Evolutionary conservation across 2,113 vertebrate genomes (phyloP).

Genomic region (Vimba vimba): DNA sequence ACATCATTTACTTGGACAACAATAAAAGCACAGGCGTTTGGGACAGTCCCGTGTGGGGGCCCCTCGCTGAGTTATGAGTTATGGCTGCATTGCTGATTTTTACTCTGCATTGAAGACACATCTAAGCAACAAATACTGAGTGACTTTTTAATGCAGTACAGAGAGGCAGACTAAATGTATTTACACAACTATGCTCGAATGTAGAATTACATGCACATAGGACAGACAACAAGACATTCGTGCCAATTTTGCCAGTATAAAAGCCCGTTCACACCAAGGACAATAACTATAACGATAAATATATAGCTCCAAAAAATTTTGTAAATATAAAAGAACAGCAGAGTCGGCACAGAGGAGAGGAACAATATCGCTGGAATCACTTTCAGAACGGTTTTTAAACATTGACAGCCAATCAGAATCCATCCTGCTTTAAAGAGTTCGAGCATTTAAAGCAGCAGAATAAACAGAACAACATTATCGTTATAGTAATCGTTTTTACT

Average conservation of each 20-base stretch:
- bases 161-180: not conserved
- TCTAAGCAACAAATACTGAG: not conserved
- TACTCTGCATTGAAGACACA: slow-evolving; percentile 3
- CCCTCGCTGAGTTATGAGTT: not conserved
- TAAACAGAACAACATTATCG: not conserved
- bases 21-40: not conserved
- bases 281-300: too few species aligned
- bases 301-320: too few species aligned
- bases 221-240: not conserved
- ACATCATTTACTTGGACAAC: slow-evolving; percentile 19
- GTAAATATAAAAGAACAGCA: too few species aligned
- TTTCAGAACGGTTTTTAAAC: not conserved
- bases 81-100: slow-evolving; percentile 5
- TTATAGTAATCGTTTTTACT: not conserved
- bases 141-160: not conserved
- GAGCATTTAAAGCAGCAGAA: not conserved
- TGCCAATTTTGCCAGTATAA: not conserved
- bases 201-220: not conserved
- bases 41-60: not conserved
- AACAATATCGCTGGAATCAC: too few species aligned
- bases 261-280: too few species aligned
- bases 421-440: not conserved
- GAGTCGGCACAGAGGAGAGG: too few species aligned
- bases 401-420: not conserved
- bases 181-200: not conserved